phyloP scores from a whole-genome alignment of 2,113 vertebrate genomes.

The Pogonocichla stellata region DNA sequence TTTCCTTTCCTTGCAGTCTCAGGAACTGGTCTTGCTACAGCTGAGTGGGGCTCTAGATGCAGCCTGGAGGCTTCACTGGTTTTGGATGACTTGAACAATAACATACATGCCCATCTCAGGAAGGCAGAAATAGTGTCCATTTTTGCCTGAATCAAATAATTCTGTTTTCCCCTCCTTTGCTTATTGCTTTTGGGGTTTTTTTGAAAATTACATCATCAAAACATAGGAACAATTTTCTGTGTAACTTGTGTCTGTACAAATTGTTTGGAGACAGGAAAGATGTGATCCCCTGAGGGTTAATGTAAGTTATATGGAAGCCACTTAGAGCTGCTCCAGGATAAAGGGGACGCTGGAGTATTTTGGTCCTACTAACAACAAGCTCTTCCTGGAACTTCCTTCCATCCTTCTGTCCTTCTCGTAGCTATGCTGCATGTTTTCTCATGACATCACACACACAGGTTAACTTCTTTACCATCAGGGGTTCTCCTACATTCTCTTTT shows the following conservation, averaged over 20 bases:
- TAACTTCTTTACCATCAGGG: neutral
- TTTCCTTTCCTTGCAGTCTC: conserved; percentile 1
- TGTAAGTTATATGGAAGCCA: neutral
- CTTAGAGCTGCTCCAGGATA: neutral
- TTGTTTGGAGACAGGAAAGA: neutral
- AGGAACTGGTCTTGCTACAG: conserved; percentile 7
- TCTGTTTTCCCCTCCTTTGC: neutral
- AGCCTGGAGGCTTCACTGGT: conserved; percentile 9
- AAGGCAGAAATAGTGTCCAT: neutral
- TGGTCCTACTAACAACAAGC: neutral
- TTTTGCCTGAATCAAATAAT: neutral
- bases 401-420: neutral
- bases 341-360: neutral
- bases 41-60: neutral
- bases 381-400: neutral
- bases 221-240: neutral
- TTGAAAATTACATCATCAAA: neutral
- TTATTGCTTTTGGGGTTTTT: neutral
- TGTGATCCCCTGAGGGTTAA: neutral
- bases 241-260: neutral
- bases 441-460: neutral
- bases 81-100: neutral
- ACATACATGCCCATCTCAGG: neutral
- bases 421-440: neutral
- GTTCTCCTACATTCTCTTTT: neutral